Evolutionary conservation across 2,113 vertebrate genomes (phyloP).

Genomic region (Myrmecophaga tridactyla): DNA sequence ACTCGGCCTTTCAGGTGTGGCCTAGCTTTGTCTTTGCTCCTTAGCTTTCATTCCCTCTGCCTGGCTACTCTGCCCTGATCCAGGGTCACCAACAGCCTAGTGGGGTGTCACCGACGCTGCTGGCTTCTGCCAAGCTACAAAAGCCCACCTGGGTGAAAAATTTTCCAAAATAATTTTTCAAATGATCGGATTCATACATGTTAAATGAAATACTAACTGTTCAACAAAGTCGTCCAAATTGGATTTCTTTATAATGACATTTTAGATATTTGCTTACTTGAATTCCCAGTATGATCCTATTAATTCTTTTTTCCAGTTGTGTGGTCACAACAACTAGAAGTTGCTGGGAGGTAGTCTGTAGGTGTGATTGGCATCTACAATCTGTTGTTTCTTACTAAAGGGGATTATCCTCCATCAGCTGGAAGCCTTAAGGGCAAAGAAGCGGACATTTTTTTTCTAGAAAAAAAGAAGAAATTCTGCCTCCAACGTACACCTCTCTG

Average conservation of each 20-base stretch:
- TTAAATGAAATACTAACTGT: not conserved
- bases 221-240: not conserved
- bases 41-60: not conserved
- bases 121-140: not conserved
- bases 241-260: not conserved
- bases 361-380: too few relatives aligned
- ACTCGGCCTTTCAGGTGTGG: not conserved
- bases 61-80: not conserved
- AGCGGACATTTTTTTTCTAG: too few relatives aligned
- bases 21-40: not conserved
- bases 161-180: not conserved
- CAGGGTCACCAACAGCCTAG: not conserved
- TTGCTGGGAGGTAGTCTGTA: too few relatives aligned
- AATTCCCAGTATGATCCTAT: not conserved
- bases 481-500: too few relatives aligned
- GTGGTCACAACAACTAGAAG: too few relatives aligned
- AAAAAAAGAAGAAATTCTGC: too few relatives aligned
- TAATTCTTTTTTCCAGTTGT: too few relatives aligned
- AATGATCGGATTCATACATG: not conserved
- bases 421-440: too few relatives aligned
- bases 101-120: not conserved
- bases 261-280: constrained; percentile 1
- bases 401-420: too few relatives aligned
- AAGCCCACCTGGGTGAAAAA: not conserved
- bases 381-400: too few relatives aligned